Evolutionary conservation across 1,140 invertebrate species (phyloP).

Genomic region (Dendrolimus kikuchii): DNA sequence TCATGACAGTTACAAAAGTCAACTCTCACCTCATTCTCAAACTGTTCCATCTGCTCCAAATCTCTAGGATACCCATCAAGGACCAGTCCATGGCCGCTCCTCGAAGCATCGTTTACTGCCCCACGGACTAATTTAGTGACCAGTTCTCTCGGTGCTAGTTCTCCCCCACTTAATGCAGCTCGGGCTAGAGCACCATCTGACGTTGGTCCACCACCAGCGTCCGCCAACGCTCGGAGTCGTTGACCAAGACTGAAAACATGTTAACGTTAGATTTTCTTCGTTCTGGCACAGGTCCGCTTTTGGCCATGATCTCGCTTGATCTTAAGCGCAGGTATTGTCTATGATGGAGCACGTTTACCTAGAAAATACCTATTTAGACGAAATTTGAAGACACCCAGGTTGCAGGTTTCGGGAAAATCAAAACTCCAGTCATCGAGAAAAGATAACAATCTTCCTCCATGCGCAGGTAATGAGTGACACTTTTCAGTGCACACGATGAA

Average conservation of each 20-base stretch:
- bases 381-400: no score
- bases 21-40: conserved; percentile 83
- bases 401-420: no score
- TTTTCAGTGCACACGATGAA: no score
- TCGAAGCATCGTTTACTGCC: conserved; percentile 59
- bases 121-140: conserved; percentile 78
- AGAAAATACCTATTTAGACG: no score
- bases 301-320: no score
- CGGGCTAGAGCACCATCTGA: conserved; percentile 73
- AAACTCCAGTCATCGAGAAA: no score
- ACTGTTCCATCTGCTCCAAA: conserved; percentile 86
- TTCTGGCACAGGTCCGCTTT: no score
- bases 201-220: conserved; percentile 72
- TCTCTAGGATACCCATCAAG: conserved; percentile 94
- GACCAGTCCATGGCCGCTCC: conserved; percentile 78
- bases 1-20: no score
- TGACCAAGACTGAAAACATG: conserved; percentile 75
- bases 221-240: conserved; percentile 77
- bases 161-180: conserved; percentile 82
- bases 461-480: no score
- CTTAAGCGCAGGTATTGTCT: no score
- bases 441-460: no score
- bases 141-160: conserved; percentile 82
- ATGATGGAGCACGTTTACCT: no score
- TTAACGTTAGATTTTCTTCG: not conserved